Conservation (phyloP, 2,113 vertebrate genomes). For the Hiodon alosoides region DNA sequence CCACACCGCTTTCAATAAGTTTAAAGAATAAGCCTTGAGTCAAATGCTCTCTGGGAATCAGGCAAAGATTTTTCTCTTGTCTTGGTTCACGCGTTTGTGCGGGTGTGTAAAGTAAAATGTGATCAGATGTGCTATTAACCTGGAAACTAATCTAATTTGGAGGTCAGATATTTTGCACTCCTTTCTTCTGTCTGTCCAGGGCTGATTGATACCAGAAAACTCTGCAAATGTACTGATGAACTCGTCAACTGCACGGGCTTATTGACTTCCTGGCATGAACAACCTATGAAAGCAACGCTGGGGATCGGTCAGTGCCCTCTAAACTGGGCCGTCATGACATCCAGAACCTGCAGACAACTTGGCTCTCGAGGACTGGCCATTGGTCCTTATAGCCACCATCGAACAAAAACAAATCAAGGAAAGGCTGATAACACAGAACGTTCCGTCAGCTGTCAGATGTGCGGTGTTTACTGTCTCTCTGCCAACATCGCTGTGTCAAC, state of each 20-base stretch:
- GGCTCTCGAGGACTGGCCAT: neutral
- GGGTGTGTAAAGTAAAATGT: too few species aligned
- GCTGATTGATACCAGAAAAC: neutral
- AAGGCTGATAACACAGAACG: neutral
- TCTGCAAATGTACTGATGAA: constrained; percentile 44
- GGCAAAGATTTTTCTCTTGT: too few species aligned
- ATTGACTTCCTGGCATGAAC: neutral
- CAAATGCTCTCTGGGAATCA: too few species aligned
- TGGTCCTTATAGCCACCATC: neutral
- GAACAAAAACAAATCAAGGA: neutral
- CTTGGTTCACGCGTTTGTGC: too few species aligned
- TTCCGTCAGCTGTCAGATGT: too few species aligned
- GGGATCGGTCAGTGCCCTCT: neutral
- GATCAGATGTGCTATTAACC: neutral
- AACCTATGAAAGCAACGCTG: constrained; percentile 28
- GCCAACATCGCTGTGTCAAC: neutral
- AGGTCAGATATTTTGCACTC: neutral
- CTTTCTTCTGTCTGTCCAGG: too few species aligned
- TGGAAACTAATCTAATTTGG: neutral
- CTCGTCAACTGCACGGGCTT: constrained; percentile 27
- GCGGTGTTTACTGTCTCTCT: too few species aligned
- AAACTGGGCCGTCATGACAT: neutral
- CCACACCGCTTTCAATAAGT: too few species aligned
- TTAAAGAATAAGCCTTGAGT: too few species aligned
- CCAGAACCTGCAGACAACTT: neutral